Base-by-base conservation (phyloP, 1,140 invertebrate genomes). In the Ceratitis capitata region DNA sequence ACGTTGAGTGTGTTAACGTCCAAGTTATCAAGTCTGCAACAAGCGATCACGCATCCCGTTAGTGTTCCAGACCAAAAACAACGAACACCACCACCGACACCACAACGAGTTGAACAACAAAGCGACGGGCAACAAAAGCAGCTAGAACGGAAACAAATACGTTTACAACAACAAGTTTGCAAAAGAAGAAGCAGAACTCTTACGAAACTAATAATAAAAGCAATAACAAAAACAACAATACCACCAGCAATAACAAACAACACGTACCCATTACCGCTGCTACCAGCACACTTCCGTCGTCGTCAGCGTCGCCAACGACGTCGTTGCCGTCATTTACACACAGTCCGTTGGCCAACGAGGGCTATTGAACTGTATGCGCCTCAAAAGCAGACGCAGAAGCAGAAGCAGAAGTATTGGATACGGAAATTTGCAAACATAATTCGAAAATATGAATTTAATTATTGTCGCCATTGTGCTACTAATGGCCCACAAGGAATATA, bases 391-490 rank as follows among this genome's bases (percentile, higher is more conserved):
- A n/a, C n/a, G n/a, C n/a, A n/a, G n/a, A n/a, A n/a, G n/a, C n/a
- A n/a, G n/a, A 39, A 84, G 83, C 32, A 61, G 56, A 56, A 84
- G 53, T 56, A 56, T 78, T 45, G 69, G 39, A 78, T 45, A 78
- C 69, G 39, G 69, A 78, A 78, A 78, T 61, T 84, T 84, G 39
- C 53, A 56, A 84, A 53, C 51, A 84, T 58, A 84, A 58, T 58
- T 78, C 74, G 74, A 78, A 74, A 85, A 83, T 86, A 91, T 91
- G 90, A 88, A 89, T 87, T 91, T 90, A 90, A 87, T 90, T 88
- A 86, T 89, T 86, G 86, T 88, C 64, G 86, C 91, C 82, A 89
- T 91, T 87, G 87, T 89, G 86, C 87, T 91, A 86, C 85, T 91
- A 47, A 86, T 86, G 87, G 87, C 88, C 85, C 89, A 89, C 87